Conservation (phyloP, 2,113 vertebrate species). For the Planiliza haematocheilus region DNA sequence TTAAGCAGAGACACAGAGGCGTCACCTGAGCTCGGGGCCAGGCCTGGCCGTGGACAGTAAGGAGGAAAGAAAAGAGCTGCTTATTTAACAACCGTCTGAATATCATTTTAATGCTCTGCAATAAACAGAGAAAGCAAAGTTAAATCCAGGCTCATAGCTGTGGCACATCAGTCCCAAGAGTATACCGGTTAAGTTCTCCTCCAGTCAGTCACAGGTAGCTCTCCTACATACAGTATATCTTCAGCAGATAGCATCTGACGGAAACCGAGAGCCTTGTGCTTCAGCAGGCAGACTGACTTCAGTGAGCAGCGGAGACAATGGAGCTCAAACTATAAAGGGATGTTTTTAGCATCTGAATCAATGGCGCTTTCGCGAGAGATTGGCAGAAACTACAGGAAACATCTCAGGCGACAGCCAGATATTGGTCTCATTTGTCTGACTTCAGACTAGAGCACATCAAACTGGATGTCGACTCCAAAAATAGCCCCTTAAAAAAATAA, state of each 20-base stretch:
- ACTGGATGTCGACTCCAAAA: slow-evolving; percentile 37
- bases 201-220: background rate
- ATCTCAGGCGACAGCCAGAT: slow-evolving; percentile 18
- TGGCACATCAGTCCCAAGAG: background rate
- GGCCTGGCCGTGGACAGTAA: slow-evolving; percentile 3
- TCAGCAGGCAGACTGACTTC: background rate
- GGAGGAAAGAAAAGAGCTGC: slow-evolving; percentile 13
- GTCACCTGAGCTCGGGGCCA: slow-evolving; percentile 1
- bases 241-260: slow-evolving; percentile 8
- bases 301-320: slow-evolving; percentile 18
- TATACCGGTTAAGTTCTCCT: background rate
- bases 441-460: slow-evolving; percentile 16
- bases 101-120: background rate
- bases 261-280: background rate
- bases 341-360: slow-evolving; percentile 25
- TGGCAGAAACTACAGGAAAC: slow-evolving; percentile 37
- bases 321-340: slow-evolving; percentile 19
- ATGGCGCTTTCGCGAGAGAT: slow-evolving; percentile 5
- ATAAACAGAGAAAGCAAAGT: background rate
- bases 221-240: background rate
- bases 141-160: background rate
- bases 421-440: slow-evolving; percentile 26
- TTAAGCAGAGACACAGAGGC: slow-evolving; percentile 18
- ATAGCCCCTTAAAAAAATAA: background rate
- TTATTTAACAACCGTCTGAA: background rate